Conservation (phyloP, 2,113 vertebrate genomes). For the Catagonus wagneri region DNA sequence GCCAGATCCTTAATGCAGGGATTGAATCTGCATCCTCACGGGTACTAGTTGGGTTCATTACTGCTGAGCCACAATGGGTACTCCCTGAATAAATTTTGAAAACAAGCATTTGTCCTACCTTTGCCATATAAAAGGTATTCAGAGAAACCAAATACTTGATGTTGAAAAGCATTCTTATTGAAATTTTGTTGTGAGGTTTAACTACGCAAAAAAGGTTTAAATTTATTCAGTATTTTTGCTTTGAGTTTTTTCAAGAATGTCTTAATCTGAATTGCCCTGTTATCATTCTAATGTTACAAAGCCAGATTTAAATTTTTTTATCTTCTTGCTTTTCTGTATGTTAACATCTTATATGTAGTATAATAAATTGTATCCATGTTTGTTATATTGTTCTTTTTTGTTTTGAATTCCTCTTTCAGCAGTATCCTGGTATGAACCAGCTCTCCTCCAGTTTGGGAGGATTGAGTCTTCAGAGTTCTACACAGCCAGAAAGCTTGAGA, state of each 20-base stretch:
- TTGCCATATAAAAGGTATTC: background rate
- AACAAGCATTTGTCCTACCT: background rate
- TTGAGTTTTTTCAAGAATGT: slow-evolving; percentile 22
- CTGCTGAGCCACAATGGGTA: no score
- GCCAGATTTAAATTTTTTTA: background rate
- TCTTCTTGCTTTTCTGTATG: background rate
- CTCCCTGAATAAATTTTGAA: background rate
- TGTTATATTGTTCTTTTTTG: background rate
- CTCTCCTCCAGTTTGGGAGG: slow-evolving; percentile 94
- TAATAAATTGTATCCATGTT: background rate
- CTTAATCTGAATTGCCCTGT: background rate
- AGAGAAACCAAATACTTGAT: slow-evolving; percentile 31
- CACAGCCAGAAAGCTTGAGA: slow-evolving; percentile 93
- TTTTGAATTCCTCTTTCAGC: slow-evolving; percentile 82
- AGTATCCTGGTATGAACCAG: slow-evolving; percentile 93
- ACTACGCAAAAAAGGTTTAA: background rate
- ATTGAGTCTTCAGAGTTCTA: slow-evolving; percentile 92
- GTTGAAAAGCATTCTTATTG: background rate
- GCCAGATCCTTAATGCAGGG: no score
- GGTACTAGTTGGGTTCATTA: no score
- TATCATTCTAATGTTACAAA: background rate
- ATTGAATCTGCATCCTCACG: no score
- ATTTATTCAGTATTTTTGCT: slow-evolving; percentile 41
- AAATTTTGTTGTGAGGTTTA: slow-evolving; percentile 1
- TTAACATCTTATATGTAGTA: background rate